These are phyloP conservation scores for Plutomurus gul DNA, from an alignment of 1,140 invertebrate species.

Conservation along the genomic window DNA sequence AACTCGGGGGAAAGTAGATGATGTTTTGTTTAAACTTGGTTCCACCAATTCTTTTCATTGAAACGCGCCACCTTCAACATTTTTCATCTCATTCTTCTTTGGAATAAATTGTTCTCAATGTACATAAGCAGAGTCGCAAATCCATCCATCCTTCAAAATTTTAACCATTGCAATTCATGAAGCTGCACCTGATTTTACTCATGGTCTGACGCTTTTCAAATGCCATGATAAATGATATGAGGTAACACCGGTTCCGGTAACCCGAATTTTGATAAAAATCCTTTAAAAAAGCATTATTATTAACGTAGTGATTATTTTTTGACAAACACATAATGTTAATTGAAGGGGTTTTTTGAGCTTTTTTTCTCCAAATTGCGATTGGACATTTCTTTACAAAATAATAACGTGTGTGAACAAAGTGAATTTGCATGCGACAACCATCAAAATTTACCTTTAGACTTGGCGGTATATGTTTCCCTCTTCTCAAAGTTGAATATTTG, in stretches of 20 bases:
- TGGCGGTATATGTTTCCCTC: constrained; percentile 3
- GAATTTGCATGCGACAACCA: background rate
- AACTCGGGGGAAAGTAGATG: constrained; percentile 22
- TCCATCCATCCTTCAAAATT: background rate
- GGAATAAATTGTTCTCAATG: background rate
- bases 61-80: constrained; percentile 27
- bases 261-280: background rate
- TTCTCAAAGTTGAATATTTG: background rate
- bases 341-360: background rate
- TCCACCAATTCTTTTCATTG: constrained; percentile 2
- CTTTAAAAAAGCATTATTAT: background rate
- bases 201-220: background rate
- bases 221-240: background rate
- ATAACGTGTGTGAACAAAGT: constrained; percentile 11
- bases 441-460: background rate
- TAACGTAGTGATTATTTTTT: background rate
- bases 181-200: background rate
- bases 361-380: background rate
- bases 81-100: background rate
- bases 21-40: constrained; percentile 25
- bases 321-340: background rate
- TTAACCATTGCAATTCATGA: background rate
- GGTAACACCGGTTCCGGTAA: background rate
- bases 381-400: background rate
- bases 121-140: background rate